These are phyloP conservation scores for Cryptotis parvus DNA, from an alignment of 2,113 vertebrate genomes.

Conservation along the genomic window DNA sequence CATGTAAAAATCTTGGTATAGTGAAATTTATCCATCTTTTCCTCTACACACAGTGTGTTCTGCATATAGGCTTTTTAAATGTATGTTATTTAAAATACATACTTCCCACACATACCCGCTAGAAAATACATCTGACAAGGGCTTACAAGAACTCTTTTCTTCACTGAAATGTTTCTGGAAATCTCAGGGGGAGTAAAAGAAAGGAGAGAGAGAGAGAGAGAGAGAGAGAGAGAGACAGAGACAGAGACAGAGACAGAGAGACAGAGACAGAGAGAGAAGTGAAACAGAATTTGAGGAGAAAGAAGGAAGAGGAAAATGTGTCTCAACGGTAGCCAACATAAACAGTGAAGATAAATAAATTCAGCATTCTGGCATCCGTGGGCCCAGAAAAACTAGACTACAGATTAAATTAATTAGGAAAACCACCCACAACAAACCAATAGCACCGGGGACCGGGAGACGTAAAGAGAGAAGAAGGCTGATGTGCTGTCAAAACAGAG, in stretches of 20 bases:
- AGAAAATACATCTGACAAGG: slow-evolving; percentile 50
- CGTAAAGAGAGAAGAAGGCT: not conserved
- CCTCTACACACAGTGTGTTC: not conserved
- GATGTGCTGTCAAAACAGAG: slow-evolving; percentile 25
- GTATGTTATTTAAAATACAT: slow-evolving; percentile 46
- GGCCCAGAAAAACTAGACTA: slow-evolving; percentile 29
- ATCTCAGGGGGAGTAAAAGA: slow-evolving; percentile 15
- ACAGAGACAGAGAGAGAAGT: not conserved
- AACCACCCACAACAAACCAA: slow-evolving; percentile 45
- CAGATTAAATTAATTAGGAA: slow-evolving; percentile 41
- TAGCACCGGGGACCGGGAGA: not conserved
- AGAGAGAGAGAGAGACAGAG: not conserved
- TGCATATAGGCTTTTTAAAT: not conserved
- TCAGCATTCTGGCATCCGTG: slow-evolving; percentile 13
- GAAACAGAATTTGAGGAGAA: slow-evolving; percentile 15
- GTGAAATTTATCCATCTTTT: slow-evolving; percentile 9
- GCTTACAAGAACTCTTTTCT: slow-evolving; percentile 17
- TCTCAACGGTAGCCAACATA: slow-evolving; percentile 70
- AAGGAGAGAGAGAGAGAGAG: not conserved
- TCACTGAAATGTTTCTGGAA: slow-evolving; percentile 32
- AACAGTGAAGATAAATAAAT: slow-evolving; percentile 70
- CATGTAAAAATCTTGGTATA: not conserved
- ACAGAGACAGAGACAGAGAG: not conserved
- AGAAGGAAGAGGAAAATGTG: slow-evolving; percentile 22
- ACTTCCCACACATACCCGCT: not conserved